Evolutionary conservation across 2,888 invertebrate genomes (phyloP).

Genomic region (Salticus scenicus): DNA sequence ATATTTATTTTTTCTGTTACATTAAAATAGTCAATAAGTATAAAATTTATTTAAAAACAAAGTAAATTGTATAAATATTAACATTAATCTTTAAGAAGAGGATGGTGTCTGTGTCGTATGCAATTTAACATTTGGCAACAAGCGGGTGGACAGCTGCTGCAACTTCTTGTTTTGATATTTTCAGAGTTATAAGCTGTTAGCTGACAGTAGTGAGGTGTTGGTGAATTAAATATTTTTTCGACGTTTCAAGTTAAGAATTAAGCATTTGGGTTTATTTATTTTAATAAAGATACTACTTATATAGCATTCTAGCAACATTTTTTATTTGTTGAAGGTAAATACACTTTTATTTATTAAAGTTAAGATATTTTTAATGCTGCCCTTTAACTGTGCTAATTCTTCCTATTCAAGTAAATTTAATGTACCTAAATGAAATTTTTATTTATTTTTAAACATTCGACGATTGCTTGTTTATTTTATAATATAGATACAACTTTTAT

Average conservation of each 20-base stretch:
- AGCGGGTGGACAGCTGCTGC: slow-evolving; percentile 27
- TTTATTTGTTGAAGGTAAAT: background rate
- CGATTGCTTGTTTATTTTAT: slow-evolving; percentile 50
- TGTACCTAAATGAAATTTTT: slow-evolving; percentile 58
- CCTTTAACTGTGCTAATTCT: slow-evolving; percentile 52
- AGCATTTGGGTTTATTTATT: too few relatives aligned
- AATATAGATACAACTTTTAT: background rate
- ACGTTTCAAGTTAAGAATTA: too few relatives aligned
- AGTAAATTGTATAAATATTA: too few relatives aligned
- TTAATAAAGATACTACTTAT: too few relatives aligned
- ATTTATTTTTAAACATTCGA: slow-evolving; percentile 29
- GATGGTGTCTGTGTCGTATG: too few relatives aligned
- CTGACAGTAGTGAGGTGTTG: too few relatives aligned
- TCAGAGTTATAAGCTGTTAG: slow-evolving; percentile 7
- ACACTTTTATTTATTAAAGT: slow-evolving; percentile 21
- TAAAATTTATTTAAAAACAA: too few relatives aligned
- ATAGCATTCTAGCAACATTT: too few relatives aligned
- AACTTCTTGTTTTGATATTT: slow-evolving; percentile 58
- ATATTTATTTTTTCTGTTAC: too few relatives aligned
- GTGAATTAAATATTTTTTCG: background rate
- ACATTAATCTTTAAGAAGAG: too few relatives aligned
- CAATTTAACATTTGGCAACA: slow-evolving; percentile 49
- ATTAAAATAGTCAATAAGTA: too few relatives aligned
- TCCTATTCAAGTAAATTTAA: too few relatives aligned
- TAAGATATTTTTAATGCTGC: slow-evolving; percentile 36